Evolutionary conservation across 1,140 invertebrate species (phyloP).

Genomic region (Euwallacea fornicatus): DNA sequence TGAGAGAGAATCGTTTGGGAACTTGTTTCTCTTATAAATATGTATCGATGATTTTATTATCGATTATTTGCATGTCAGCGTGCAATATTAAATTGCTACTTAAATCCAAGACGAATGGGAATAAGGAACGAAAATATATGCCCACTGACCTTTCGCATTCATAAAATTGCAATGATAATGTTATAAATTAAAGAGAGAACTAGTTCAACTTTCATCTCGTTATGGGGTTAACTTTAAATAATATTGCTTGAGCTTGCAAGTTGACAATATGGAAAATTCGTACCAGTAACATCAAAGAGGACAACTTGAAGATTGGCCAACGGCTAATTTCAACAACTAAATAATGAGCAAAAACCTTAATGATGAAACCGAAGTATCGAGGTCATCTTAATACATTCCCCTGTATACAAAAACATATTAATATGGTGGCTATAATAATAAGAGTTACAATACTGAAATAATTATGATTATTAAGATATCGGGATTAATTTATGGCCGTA

Average conservation of each 20-base stretch:
- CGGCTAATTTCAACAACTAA: too few relatives aligned
- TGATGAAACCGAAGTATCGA: conserved; percentile 27
- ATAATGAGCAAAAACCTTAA: conserved; percentile 10
- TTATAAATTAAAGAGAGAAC: conserved; percentile 14
- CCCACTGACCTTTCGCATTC: conserved; percentile 1
- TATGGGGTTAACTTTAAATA: background rate
- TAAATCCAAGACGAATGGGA: conserved; percentile 4
- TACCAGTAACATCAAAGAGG: too few relatives aligned
- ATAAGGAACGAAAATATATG: too few relatives aligned
- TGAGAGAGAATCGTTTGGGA: too few relatives aligned
- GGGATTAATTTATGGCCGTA: conserved; percentile 3
- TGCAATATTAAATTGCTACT: conserved; percentile 41
- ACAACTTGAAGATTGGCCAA: too few relatives aligned
- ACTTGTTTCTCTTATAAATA: conserved; percentile 25
- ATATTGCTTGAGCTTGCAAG: too few relatives aligned
- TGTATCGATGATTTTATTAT: conserved; percentile 23
- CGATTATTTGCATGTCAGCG: conserved; percentile 38
- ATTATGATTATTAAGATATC: conserved; percentile 12
- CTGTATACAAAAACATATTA: conserved; percentile 21
- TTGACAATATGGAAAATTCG: too few relatives aligned
- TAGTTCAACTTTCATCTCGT: conserved; percentile 7
- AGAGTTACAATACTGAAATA: conserved; percentile 19
- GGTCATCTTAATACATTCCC: conserved; percentile 22
- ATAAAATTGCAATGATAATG: conserved; percentile 13
- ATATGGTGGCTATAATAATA: conserved; percentile 15